These are phyloP conservation scores for Mesorhabditis belari DNA, from an alignment of 2,888 invertebrate species.

Conservation along the genomic window DNA sequence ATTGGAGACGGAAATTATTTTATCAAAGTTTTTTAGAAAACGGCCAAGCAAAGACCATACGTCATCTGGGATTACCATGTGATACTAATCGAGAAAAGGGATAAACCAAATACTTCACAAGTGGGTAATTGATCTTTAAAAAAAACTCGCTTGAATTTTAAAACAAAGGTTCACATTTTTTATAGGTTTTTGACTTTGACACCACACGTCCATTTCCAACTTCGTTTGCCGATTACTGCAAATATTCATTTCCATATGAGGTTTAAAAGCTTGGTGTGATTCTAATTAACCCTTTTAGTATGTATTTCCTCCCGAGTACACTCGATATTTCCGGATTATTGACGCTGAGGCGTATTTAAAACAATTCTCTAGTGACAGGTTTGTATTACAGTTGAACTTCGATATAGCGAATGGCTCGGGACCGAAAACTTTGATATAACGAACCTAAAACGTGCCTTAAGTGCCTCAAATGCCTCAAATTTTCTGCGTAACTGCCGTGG, in stretches of 20 bases:
- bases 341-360: constrained; percentile 7
- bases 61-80: constrained; percentile 39
- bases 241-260: constrained; percentile 7
- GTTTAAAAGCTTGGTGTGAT: neutral
- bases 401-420: no score
- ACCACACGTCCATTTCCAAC: constrained; percentile 13
- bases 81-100: constrained; percentile 10
- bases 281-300: neutral
- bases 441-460: no score
- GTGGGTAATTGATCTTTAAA: no score
- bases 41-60: constrained; percentile 8
- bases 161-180: neutral
- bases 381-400: no score
- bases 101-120: neutral
- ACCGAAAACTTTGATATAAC: no score
- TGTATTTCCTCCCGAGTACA: neutral
- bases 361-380: constrained; percentile 17
- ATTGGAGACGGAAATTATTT: no score
- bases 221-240: constrained; percentile 11
- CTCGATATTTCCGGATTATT: constrained; percentile 19
- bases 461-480: no score
- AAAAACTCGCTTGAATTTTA: neutral
- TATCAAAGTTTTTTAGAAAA: neutral
- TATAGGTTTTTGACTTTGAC: constrained; percentile 23
- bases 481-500: no score